These are phyloP conservation scores for Drosophila multiciliata DNA, from an alignment of 2,888 invertebrate genomes.

Conservation along the genomic window DNA sequence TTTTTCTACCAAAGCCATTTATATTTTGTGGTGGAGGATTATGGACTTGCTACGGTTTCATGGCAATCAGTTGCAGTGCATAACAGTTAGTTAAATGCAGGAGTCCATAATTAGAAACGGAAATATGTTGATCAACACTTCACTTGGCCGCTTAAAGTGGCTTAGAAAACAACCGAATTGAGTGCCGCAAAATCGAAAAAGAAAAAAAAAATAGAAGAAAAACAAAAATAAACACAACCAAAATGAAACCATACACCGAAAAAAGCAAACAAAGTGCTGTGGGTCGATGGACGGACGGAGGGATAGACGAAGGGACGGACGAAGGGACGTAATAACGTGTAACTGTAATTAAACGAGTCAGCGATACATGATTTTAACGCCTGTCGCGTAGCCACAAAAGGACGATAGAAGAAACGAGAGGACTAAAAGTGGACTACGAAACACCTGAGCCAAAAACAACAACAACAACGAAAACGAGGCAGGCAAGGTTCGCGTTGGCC, in stretches of 20 bases:
- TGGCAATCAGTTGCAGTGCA: conserved; percentile 28
- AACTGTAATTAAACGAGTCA: conserved; percentile 80
- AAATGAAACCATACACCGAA: conserved; percentile 9
- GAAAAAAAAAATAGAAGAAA: conserved; percentile 5
- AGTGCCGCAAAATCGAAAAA: conserved; percentile 18
- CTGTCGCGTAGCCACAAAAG: conserved; percentile 65
- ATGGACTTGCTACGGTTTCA: conserved; percentile 16
- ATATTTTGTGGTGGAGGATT: background rate
- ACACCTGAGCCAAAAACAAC: conserved; percentile 48
- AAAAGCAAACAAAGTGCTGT: conserved; percentile 16
- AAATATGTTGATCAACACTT: conserved; percentile 62
- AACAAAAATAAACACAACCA: conserved; percentile 15
- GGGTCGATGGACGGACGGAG: background rate
- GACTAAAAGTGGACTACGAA: conserved; percentile 11
- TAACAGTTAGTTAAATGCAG: conserved; percentile 39
- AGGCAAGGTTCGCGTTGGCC: background rate
- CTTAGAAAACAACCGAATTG: conserved; percentile 16
- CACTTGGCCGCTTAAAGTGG: conserved; percentile 37
- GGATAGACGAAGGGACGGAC: background rate
- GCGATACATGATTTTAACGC: conserved; percentile 80
- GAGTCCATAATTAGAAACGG: conserved; percentile 57
- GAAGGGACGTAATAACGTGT: conserved; percentile 55
- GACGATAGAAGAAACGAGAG: conserved; percentile 13
- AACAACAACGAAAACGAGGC: conserved; percentile 11
- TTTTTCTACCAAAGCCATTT: background rate